Evolutionary conservation across 2,888 invertebrate genomes (phyloP).

Genomic region (Prosopocoilus inquinatus): DNA sequence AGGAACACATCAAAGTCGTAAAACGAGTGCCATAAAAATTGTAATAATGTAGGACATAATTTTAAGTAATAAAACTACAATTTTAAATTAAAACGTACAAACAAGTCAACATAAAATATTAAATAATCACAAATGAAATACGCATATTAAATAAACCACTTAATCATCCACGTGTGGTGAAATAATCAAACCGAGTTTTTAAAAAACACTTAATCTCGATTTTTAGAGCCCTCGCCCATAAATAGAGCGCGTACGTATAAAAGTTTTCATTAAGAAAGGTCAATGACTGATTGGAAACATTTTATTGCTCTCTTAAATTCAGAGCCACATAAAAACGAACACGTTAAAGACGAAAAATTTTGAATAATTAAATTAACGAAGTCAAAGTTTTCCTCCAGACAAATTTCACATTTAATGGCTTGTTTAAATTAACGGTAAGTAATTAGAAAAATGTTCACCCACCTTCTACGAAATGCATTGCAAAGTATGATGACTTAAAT

Average conservation of each 20-base stretch:
- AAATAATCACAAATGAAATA: constrained; percentile 24
- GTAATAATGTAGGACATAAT: constrained; percentile 3
- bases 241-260: constrained; percentile 27
- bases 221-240: constrained; percentile 17
- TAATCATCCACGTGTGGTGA: constrained; percentile 36
- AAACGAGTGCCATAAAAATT: constrained; percentile 1
- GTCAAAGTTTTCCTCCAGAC: neutral
- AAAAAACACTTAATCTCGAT: constrained; percentile 34
- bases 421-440: no score
- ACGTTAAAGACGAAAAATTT: no score
- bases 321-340: constrained; percentile 16
- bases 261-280: constrained; percentile 22
- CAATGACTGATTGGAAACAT: constrained; percentile 27
- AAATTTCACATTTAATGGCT: no score
- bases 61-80: neutral
- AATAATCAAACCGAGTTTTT: constrained; percentile 32
- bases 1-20: constrained; percentile 4
- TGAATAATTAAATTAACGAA: no score
- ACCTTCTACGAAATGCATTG: no score
- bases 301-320: constrained; percentile 11
- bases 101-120: neutral
- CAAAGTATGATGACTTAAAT: no score
- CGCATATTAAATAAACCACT: constrained; percentile 28
- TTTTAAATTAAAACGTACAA: neutral
- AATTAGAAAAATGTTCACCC: no score